A percentile compares a stretch with the other conserved stretches of the same genome.
These are phyloP conservation scores for Drosophila ogumai DNA, from an alignment of 1,140 invertebrate genomes.

Conservation along the genomic window DNA sequence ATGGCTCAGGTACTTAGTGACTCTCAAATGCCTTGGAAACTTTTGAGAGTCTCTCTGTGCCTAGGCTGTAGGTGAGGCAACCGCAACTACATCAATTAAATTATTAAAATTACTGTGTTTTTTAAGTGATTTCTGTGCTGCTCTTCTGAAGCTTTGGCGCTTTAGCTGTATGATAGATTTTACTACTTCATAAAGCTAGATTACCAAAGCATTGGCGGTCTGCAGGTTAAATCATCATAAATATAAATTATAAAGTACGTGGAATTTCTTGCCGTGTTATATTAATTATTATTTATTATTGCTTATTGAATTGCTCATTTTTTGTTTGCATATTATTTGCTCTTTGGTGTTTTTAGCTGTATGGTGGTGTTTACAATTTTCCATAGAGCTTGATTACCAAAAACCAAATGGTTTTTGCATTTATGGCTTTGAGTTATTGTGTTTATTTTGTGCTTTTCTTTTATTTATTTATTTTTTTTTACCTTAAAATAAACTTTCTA, in stretches of 20 bases:
- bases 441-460: constrained; percentile 6
- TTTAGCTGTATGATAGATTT: constrained; percentile 96
- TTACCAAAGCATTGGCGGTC: constrained; percentile 93
- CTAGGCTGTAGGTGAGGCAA: constrained; percentile 65
- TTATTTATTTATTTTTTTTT: not conserved
- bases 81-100: constrained; percentile 7
- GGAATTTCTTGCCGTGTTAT: not conserved
- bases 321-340: constrained; percentile 82
- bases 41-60: constrained; percentile 86
- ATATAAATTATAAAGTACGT: not conserved
- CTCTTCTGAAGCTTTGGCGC: constrained; percentile 92
- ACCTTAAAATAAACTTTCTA: not conserved
- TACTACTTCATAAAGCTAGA: constrained; percentile 94
- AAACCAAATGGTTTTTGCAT: constrained; percentile 85
- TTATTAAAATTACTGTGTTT: not conserved
- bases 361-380: constrained; percentile 65
- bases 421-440: constrained; percentile 51
- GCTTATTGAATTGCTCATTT: constrained; percentile 39
- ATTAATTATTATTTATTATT: constrained; percentile 17
- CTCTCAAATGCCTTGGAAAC: constrained; percentile 88
- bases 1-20: constrained; percentile 92
- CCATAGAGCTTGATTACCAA: constrained; percentile 85
- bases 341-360: constrained; percentile 85
- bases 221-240: constrained; percentile 25
- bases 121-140: constrained; percentile 10